phyloP scores from a whole-genome alignment of 2,113 vertebrate species.

The Tympanuchus pallidicinctus region DNA sequence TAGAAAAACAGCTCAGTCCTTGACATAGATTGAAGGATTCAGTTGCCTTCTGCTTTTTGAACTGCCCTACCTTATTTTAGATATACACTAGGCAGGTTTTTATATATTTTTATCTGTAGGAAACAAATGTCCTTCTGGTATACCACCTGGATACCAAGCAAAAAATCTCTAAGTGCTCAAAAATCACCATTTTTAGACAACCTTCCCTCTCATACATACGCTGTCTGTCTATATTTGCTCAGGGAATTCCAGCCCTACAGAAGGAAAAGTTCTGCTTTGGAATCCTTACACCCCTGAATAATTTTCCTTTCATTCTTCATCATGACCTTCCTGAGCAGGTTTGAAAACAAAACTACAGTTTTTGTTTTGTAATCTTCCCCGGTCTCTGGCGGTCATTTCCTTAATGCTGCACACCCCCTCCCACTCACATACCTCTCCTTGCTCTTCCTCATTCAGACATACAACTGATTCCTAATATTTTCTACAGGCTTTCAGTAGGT shows the following conservation, averaged over 20 bases:
- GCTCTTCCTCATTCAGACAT: neutral
- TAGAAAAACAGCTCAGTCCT: neutral
- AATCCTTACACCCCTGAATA: neutral
- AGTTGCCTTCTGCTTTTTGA: neutral
- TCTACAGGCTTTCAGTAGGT: neutral
- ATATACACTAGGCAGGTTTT: neutral
- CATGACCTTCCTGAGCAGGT: neutral
- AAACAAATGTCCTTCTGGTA: neutral
- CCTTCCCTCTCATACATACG: neutral
- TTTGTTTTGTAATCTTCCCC: neutral
- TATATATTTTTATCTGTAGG: neutral
- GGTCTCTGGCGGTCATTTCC: neutral
- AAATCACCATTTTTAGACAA: neutral
- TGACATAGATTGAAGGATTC: neutral
- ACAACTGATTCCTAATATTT: neutral
- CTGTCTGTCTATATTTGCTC: neutral
- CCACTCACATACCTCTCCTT: neutral
- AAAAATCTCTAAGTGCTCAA: neutral
- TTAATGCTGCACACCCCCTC: too few relatives aligned
- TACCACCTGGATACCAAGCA: neutral
- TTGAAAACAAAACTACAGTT: neutral
- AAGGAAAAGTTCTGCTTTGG: neutral
- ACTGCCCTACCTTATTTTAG: neutral
- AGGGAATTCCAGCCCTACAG: neutral
- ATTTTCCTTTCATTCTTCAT: neutral